phyloP scores from a whole-genome alignment of 37 sponge, comb jelly and placozoan species.

The Axinella damicornis region DNA sequence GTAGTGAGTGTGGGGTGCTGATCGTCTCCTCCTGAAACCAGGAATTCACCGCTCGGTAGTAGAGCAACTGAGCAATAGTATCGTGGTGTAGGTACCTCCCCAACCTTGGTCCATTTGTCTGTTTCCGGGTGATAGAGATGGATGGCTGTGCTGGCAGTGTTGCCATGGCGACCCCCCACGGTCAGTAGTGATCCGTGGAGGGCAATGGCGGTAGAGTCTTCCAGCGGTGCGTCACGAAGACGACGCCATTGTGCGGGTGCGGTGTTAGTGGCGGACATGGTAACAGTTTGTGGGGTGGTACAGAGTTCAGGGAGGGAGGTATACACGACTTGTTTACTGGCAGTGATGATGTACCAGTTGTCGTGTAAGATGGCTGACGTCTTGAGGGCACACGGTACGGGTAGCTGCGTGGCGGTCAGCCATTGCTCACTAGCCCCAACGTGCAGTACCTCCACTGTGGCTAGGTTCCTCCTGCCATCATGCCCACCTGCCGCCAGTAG shows the following conservation, averaged over 20 bases:
- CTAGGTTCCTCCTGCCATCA: too few relatives aligned
- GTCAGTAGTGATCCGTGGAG: not conserved
- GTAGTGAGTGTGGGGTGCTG: too few relatives aligned
- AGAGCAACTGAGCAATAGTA: not conserved
- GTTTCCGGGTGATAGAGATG: slow-evolving; percentile 15
- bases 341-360: too few relatives aligned
- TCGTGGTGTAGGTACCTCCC: slow-evolving; percentile 5
- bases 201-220: slow-evolving; percentile 2
- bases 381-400: too few relatives aligned
- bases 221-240: slow-evolving; percentile 2
- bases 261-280: not conserved
- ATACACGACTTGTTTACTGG: too few relatives aligned
- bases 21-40: slow-evolving; percentile 9
- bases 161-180: not conserved
- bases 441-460: too few relatives aligned
- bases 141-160: not conserved
- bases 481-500: too few relatives aligned
- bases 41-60: not conserved
- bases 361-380: too few relatives aligned
- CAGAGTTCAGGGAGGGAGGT: too few relatives aligned
- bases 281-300: too few relatives aligned
- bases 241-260: not conserved
- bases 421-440: too few relatives aligned
- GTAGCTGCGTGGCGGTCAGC: too few relatives aligned
- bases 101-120: slow-evolving; percentile 6